Conservation (phyloP, 2,797 vertebrate genomes). For the Allobates femoralis region DNA sequence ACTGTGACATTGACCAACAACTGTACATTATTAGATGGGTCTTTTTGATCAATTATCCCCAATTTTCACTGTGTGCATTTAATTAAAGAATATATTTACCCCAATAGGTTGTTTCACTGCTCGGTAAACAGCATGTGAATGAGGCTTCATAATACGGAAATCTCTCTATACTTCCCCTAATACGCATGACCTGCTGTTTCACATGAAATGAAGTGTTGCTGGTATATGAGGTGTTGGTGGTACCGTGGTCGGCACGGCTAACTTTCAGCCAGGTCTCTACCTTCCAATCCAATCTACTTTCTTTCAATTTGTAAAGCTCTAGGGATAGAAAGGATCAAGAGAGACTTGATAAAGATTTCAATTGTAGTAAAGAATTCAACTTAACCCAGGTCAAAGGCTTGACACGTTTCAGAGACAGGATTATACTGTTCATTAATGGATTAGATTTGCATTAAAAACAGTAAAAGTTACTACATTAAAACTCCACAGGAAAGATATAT, state of each 20-base stretch:
- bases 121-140: slow-evolving; percentile 14
- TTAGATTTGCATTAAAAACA: neutral
- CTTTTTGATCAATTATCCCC: neutral
- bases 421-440: slow-evolving; percentile 35
- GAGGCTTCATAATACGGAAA: slow-evolving; percentile 25
- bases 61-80: slow-evolving; percentile 6
- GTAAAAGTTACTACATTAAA: neutral
- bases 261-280: slow-evolving; percentile 20
- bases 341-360: slow-evolving; percentile 3
- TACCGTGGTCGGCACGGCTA: slow-evolving; percentile 16
- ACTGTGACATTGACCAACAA: neutral
- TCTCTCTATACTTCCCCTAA: slow-evolving; percentile 14
- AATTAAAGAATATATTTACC: slow-evolving; percentile 10
- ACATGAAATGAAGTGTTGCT: slow-evolving; percentile 47
- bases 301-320: neutral
- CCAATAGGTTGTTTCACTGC: neutral
- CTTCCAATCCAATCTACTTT: slow-evolving; percentile 17
- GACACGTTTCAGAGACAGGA: neutral
- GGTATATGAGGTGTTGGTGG: slow-evolving; percentile 49
- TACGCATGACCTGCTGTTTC: slow-evolving; percentile 34
- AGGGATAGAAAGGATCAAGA: neutral
- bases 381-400: neutral
- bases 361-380: neutral
- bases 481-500: neutral
- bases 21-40: too few species aligned